phyloP scores from a whole-genome alignment of 2,797 vertebrate genomes.

The Onychomys arenicola region DNA sequence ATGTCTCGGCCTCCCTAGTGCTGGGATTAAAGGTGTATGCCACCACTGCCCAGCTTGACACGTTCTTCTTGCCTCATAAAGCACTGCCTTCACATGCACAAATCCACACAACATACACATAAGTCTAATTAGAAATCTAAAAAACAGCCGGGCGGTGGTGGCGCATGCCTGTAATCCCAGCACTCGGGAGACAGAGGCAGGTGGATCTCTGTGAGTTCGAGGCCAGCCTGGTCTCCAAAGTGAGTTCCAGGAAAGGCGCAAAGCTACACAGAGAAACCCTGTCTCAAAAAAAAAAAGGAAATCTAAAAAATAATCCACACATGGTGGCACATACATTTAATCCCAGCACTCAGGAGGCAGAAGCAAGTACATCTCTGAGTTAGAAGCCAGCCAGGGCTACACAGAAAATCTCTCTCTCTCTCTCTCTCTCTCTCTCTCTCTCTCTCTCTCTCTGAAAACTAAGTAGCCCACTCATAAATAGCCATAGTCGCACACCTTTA shows the following conservation, averaged over 20 bases:
- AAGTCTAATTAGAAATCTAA: neutral
- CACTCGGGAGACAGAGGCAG: no score
- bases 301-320: neutral
- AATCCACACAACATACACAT: neutral
- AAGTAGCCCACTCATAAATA: neutral
- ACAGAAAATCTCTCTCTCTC: no score
- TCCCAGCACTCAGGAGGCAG: neutral
- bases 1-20: no score
- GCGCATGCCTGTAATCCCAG: no score
- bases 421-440: no score
- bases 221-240: no score
- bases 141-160: no score
- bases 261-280: no score
- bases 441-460: neutral
- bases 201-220: no score
- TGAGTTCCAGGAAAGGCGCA: no score
- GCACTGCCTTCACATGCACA: neutral
- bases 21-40: neutral
- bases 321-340: neutral
- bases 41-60: no score
- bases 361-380: neutral
- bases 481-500: neutral
- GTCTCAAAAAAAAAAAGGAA: no score
- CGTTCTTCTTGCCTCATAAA: neutral
- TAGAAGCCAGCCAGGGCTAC: neutral